A percentile compares a stretch with the other conserved stretches of the same genome.
phyloP scores from a whole-genome alignment of 2,888 invertebrate species.

The Ligdia adustata region DNA sequence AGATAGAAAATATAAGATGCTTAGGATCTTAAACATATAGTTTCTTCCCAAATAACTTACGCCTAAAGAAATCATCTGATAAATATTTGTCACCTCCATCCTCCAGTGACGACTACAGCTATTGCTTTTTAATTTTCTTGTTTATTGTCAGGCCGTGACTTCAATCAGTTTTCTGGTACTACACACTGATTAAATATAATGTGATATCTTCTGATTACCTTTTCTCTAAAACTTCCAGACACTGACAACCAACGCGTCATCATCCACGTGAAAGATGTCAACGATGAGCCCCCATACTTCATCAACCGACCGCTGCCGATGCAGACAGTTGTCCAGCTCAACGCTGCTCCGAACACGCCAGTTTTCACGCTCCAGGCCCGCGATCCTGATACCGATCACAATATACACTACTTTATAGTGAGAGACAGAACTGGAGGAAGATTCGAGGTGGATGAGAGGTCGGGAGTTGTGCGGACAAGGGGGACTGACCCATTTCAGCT shows the following conservation, averaged over 20 bases:
- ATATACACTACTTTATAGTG: conserved; percentile 97
- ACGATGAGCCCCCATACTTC: conserved; percentile 98
- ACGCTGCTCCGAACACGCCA: conserved; percentile 97
- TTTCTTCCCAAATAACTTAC: too few relatives aligned
- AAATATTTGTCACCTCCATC: too few relatives aligned
- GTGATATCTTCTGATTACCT: neutral
- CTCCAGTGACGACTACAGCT: too few relatives aligned
- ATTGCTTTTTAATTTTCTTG: too few relatives aligned
- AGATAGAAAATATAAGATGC: too few relatives aligned
- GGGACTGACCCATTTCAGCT: conserved; percentile 96
- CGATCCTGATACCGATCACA: conserved; percentile 98
- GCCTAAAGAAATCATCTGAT: too few relatives aligned
- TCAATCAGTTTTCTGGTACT: too few relatives aligned
- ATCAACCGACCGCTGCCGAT: conserved; percentile 98
- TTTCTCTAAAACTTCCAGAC: conserved; percentile 84
- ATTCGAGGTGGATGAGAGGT: conserved; percentile 95
- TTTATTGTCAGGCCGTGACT: too few relatives aligned
- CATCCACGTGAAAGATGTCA: conserved; percentile 97
- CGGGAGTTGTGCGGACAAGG: conserved; percentile 95
- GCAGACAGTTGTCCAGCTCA: conserved; percentile 98
- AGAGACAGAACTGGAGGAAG: conserved; percentile 92
- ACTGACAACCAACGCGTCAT: conserved; percentile 98
- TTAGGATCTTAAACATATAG: too few relatives aligned
- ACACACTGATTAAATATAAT: too few relatives aligned
- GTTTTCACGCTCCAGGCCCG: conserved; percentile 98